Percentiles rank a stretch among this genome's conserved stretches.
phyloP scores from a whole-genome alignment of 2,797 vertebrate genomes.

The Numenius phaeopus region DNA sequence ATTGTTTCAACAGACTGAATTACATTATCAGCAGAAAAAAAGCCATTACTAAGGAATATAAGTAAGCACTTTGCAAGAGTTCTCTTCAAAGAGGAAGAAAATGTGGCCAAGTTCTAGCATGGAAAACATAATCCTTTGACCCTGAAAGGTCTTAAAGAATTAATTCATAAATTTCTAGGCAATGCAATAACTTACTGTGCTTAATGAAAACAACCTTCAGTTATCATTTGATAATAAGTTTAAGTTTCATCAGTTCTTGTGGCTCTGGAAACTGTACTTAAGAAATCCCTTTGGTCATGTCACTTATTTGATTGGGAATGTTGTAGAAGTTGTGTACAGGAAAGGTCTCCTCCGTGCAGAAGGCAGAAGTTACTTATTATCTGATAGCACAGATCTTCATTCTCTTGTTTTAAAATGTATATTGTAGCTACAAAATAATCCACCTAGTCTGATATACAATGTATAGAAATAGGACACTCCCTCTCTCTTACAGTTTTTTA shows the following conservation, averaged over 20 bases:
- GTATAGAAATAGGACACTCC: not conserved
- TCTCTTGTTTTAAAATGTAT: not conserved
- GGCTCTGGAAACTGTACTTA: not conserved
- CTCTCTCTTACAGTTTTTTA: rapidly evolving
- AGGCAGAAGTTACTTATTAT: not conserved
- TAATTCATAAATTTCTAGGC: not conserved
- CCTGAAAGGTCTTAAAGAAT: not conserved
- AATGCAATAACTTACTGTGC: not conserved
- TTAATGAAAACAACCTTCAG: not conserved
- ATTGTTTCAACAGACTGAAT: not conserved
- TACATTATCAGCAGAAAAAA: not conserved
- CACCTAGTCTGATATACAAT: not conserved
- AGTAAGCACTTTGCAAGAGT: not conserved
- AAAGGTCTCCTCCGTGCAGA: not conserved
- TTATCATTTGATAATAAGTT: not conserved
- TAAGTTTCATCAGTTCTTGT: not conserved
- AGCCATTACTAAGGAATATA: not conserved
- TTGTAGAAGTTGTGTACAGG: not conserved
- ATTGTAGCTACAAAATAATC: not conserved
- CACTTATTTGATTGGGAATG: not conserved
- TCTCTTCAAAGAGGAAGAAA: not conserved
- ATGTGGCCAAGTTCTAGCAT: not conserved
- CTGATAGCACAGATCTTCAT: not conserved
- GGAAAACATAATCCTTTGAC: not conserved
- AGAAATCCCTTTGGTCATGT: not conserved